Base-by-base conservation (phyloP, 2,113 vertebrate species). In the Ochotona curzoniae region DNA sequence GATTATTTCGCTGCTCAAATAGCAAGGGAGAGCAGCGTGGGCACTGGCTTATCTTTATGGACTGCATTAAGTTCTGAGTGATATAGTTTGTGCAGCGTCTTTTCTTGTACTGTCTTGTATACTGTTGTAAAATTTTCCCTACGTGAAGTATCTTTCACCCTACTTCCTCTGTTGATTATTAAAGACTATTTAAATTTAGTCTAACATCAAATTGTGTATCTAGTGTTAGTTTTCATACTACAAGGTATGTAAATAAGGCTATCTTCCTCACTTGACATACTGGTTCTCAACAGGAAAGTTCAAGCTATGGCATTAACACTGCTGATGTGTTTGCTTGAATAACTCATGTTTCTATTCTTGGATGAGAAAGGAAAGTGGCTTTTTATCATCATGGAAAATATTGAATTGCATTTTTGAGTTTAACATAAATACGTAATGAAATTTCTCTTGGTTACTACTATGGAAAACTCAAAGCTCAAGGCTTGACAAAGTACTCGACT, bases 401-500 rank as follows among this genome's bases (percentile, higher is more conserved):
- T n/a, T 84, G 28, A 54, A 49, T 67, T 74, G 83, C 15, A 44
- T 25, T 69, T 75, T 47, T 83, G 32, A 35, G 86, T 89, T 75
- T 92, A 90, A 51, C 35, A 61, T 54, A 30, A 20, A 49, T 15
- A 4, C 75, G 71, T 4, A 44, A 44, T 79, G 8, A 6, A 82
- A 17, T 49, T 90, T 83, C 60, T 88, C 74, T n/a, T 86, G 69
- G 75, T 81, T 94, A 89, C 47, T 67, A 8, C 28, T 93, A 17
- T 76, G 23, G 2, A 83, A 21, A 44, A 73, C 83, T 35, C 25
- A 85, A 85, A 82, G 23, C 44, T 85, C 17, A 21, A 8, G 21
- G 74, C 28, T 88, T 89, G 61, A 38, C 83, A 73, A 91, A 20
- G 1, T 87, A 4, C 25, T 73, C 17, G 17, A 67, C 64, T 71